Evolutionary conservation across 2,797 vertebrate species (phyloP), one percentile per base, ranked within the genome.

Genomic region (Poecilia wingei): DNA sequence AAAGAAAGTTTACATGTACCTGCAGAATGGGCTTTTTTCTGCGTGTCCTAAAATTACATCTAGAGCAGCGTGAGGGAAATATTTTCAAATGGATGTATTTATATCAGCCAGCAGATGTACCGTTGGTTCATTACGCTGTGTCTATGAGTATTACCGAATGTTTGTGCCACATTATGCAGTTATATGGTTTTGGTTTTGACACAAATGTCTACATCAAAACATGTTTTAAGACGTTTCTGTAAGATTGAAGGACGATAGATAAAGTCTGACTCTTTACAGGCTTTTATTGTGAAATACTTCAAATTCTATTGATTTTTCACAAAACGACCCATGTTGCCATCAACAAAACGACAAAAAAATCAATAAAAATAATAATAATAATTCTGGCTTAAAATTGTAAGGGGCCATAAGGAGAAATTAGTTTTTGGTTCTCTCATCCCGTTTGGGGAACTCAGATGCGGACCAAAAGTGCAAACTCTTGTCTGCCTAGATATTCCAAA

Each of bases 1-100:
- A 6, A 33, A 33, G 41, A 81, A 82, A 68, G 73, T 85, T 84
- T 78, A 76, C 74, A 39, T 82, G 31, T 7, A 2, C 64, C 45
- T 25, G 43, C 53, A 72, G 59, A 80, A 79, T 68, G 39, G 31
- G 51, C 22, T 31, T 72, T 79, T 53, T 84, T 83, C 41, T 53
- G 66, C 14, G 2, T 3, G 9, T 84, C 57, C 36, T 59, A 81
- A 69, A 68, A 55, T 41, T 55, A 57, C 45, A 68, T 45, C 20
- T 61, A 28, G 12, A 72, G 22, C 53, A 43, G 64, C 14, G 36
- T 45, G 66, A 41, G 71, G 25, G 36, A 39, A 7, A 14, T 55
- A 14, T 55, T 55, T 55, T 39, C 51, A 39, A 74, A 74, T 25
- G 13, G 22, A n/a, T 39, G 28, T 18, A 72, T 49, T 49, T 41